Evolutionary conservation across 2,888 invertebrate species (phyloP).

Genomic region (Drosophila flavopinicola): DNA sequence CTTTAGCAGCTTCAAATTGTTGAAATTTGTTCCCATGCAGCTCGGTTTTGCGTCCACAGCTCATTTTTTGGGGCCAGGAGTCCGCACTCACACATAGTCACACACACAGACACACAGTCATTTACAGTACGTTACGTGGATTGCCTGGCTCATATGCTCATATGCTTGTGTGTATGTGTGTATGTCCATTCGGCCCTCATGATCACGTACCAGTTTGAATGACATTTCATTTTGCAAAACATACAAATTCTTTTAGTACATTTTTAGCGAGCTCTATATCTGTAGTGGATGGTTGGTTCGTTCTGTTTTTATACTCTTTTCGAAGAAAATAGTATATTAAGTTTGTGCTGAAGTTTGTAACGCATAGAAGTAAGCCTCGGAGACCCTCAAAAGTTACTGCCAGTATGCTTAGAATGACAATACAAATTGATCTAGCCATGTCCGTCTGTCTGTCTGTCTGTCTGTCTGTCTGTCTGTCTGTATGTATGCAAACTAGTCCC

Average conservation of each 20-base stretch:
- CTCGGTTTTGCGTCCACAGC: conserved; percentile 44
- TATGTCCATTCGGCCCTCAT: conserved; percentile 11
- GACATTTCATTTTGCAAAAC: conserved; percentile 68
- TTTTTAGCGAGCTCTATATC: conserved; percentile 21
- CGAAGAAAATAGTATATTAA: no score
- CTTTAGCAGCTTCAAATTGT: conserved; percentile 72
- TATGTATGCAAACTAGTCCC: no score
- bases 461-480: no score
- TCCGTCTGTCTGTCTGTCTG: no score
- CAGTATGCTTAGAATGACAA: no score
- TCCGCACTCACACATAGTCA: conserved; percentile 3
- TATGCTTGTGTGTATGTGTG: not conserved
- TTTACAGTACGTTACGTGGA: conserved; percentile 15
- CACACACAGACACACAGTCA: conserved; percentile 3
- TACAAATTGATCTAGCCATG: no score
- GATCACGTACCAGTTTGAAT: conserved; percentile 68
- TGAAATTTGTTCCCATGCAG: conserved; percentile 66
- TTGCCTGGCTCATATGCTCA: conserved; percentile 18
- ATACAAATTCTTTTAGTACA: conserved; percentile 59
- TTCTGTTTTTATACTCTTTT: conserved; percentile 9
- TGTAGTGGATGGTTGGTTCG: not conserved
- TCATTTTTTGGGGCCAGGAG: conserved; percentile 38
- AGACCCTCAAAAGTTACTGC: no score
- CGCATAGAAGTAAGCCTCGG: no score
- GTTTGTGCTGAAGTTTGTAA: no score